Base-by-base conservation (phyloP, 2,113 vertebrate species). In the Cyanocitta stelleri region DNA sequence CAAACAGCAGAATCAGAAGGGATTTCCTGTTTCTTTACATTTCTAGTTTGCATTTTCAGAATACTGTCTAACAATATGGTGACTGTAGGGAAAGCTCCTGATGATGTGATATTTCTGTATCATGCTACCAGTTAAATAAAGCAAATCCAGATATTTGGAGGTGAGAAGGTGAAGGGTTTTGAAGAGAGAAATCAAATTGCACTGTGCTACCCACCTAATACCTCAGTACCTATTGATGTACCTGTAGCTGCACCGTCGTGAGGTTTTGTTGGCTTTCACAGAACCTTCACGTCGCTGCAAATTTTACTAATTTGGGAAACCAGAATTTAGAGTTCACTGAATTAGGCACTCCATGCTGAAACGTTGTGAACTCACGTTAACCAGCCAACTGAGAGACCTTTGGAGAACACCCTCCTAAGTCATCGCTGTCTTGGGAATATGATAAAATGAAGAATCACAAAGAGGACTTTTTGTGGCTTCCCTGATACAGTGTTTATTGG, bases 211-310 rank as follows among this genome's bases (percentile, higher is more conserved):
- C 20, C 19, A 27, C 9, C 2, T 61, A n/a, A 68, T 37, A 51
- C 35, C 32, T 75, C 33, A 2, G 8, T 68, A 52, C 27, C 35
- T 61, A 2, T 3, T 63, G 33, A 63, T 44, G 14, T 5, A 74
- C 8, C 61, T 55, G 1, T 18, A 56, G 37, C 44, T 37, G 29
- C 0, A 0, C 27, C 62, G 3, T 1, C 5, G 0, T 44, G 49
- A 71, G 41, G 23, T 83, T 76, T 80, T 3, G 0, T 48, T 93
- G 58, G 29, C 37, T 76, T 83, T 73, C 68, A 39, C 41, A 56
- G 41, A 74, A 56, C 39, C n/a, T 82, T 72, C 56, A 56, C 0
- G 0, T 61, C 61, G 43, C 46, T 79, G 41, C 24, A 83, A 20
- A 66, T 75, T 7, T 8, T 41, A 55, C 66, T 32, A 19, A 46